Evolutionary conservation across 2,113 vertebrate genomes (phyloP).

Genomic region (Ptilorrhoa leucosticta): DNA sequence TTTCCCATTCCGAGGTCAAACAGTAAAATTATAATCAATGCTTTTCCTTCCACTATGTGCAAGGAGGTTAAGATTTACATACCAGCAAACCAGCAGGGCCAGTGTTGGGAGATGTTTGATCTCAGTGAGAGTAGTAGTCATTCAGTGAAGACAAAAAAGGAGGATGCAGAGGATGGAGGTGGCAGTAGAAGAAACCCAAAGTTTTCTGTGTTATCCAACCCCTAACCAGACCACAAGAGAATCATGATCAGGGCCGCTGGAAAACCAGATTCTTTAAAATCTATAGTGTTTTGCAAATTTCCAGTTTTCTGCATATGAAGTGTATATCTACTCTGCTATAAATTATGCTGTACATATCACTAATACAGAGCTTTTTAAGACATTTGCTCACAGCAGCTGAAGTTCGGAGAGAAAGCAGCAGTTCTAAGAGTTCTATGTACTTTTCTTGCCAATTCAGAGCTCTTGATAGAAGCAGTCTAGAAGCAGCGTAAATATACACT

Average conservation of each 20-base stretch:
- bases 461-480: conserved; percentile 43
- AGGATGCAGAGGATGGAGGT: conserved; percentile 77
- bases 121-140: conserved; percentile 74
- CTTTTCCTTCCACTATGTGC: conserved; percentile 70
- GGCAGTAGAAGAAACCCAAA: conserved; percentile 76
- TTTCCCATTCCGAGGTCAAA: conserved; percentile 38
- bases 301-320: conserved; percentile 57
- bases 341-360: not conserved
- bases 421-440: conserved; percentile 45
- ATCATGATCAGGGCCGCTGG: conserved; percentile 75
- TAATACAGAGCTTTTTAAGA: conserved; percentile 41
- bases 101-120: conserved; percentile 76
- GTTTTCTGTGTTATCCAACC: conserved; percentile 78
- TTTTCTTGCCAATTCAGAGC: conserved; percentile 57
- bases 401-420: conserved; percentile 21
- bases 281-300: conserved; percentile 55
- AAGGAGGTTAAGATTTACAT: conserved; percentile 74
- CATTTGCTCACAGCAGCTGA: conserved; percentile 39
- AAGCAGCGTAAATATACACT: conserved; percentile 59
- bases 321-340: conserved; percentile 54
- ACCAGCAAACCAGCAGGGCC: conserved; percentile 74
- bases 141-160: conserved; percentile 80
- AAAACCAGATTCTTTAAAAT: conserved; percentile 70
- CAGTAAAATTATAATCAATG: conserved; percentile 19
- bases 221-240: conserved; percentile 80